phyloP scores from a whole-genome alignment of 2,113 vertebrate species.

The Dipodomys merriami region DNA sequence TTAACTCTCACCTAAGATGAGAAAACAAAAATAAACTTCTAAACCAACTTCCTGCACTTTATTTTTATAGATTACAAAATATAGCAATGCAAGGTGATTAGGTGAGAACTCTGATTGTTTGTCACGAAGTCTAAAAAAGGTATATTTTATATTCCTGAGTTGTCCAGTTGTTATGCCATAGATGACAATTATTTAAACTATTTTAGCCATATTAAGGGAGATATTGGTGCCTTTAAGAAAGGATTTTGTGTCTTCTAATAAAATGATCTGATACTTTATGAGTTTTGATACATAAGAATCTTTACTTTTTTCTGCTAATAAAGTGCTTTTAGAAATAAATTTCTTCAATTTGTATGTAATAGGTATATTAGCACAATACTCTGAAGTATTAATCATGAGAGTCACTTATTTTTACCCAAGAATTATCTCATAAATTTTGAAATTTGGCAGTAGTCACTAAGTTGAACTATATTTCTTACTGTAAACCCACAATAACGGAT shows the following conservation, averaged over 20 bases:
- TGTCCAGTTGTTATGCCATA: background rate
- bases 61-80: slow-evolving; percentile 30
- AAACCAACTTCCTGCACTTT: background rate
- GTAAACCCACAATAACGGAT: background rate
- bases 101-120: slow-evolving; percentile 12
- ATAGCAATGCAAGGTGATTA: slow-evolving; percentile 6
- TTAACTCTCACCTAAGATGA: background rate
- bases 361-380: slow-evolving; percentile 20
- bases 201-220: slow-evolving; percentile 23
- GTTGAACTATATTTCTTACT: background rate
- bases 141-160: background rate
- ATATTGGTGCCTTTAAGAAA: slow-evolving; percentile 50
- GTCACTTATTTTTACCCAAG: slow-evolving; percentile 51
- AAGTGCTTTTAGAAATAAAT: slow-evolving; percentile 75
- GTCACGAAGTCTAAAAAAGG: slow-evolving; percentile 20
- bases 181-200: slow-evolving; percentile 52
- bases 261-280: slow-evolving; percentile 53
- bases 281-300: slow-evolving; percentile 58
- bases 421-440: slow-evolving; percentile 62
- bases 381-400: slow-evolving; percentile 53
- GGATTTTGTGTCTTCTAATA: slow-evolving; percentile 56
- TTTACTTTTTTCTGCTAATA: slow-evolving; percentile 60
- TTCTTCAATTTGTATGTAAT: slow-evolving; percentile 59
- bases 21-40: background rate
- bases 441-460: slow-evolving; percentile 25